Evolutionary conservation across 1,140 invertebrate species (phyloP).

Genomic region (Calycopis cecrops): DNA sequence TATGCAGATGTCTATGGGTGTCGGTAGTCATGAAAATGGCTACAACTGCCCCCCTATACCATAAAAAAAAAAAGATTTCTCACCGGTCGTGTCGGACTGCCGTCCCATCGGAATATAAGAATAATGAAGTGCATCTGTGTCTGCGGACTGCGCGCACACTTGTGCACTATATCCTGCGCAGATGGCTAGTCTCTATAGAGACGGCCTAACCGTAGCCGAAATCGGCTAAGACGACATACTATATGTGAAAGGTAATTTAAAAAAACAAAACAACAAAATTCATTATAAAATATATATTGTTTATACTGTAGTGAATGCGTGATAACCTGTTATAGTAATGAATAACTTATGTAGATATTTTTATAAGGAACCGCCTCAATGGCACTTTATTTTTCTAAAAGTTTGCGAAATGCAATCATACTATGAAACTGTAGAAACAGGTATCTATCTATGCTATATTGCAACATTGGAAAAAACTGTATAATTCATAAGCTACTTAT

Average conservation of each 20-base stretch:
- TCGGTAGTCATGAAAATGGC: no score
- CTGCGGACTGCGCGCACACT: no score
- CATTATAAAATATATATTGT: slow-evolving; percentile 56
- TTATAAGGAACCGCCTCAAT: slow-evolving; percentile 55
- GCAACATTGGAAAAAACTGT: slow-evolving; percentile 23
- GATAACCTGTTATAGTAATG: slow-evolving; percentile 35
- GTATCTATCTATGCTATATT: slow-evolving; percentile 20
- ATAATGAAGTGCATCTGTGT: no score
- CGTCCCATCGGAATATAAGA: no score
- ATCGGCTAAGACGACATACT: no score
- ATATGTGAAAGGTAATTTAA: background rate
- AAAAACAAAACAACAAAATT: slow-evolving; percentile 25
- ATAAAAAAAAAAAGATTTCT: no score
- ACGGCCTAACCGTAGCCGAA: no score
- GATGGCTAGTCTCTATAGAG: no score
- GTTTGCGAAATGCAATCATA: slow-evolving; percentile 14
- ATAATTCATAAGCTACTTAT: slow-evolving; percentile 25
- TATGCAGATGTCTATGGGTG: no score
- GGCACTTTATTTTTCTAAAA: slow-evolving; percentile 43
- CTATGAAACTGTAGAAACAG: slow-evolving; percentile 19
- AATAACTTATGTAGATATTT: slow-evolving; percentile 34
- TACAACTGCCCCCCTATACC: no score
- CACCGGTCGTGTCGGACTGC: no score
- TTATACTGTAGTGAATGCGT: slow-evolving; percentile 50
- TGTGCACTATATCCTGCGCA: no score